Evolutionary conservation across 2,797 vertebrate genomes (phyloP).

Genomic region (Fistularia tabacaria): DNA sequence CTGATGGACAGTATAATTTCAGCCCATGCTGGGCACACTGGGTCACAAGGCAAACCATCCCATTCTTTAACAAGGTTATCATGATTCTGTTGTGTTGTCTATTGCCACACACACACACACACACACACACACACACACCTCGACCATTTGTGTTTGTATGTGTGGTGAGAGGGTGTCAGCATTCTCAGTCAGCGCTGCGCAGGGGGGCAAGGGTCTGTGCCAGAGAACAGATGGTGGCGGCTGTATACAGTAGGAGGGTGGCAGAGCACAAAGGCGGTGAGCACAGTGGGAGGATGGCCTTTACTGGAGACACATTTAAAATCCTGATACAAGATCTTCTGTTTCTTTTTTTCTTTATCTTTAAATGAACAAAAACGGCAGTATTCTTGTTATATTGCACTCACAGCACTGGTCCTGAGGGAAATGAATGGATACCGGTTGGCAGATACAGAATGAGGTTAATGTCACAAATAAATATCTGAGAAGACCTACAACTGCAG

Average conservation of each 20-base stretch:
- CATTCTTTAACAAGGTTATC: not conserved
- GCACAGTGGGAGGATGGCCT: slow-evolving; percentile 49
- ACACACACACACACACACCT: slow-evolving; percentile 14
- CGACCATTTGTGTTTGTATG: not conserved
- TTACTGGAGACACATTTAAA: slow-evolving; percentile 46
- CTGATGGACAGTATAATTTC: too few species aligned
- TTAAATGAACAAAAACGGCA: slow-evolving; percentile 34
- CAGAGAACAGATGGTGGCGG: slow-evolving; percentile 70
- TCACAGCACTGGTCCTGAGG: slow-evolving; percentile 34
- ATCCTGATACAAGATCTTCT: slow-evolving; percentile 52
- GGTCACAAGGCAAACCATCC: not conserved
- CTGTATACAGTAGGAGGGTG: slow-evolving; percentile 33
- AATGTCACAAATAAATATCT: too few species aligned
- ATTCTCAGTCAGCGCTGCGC: slow-evolving; percentile 41
- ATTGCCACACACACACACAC: not conserved
- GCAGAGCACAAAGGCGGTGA: slow-evolving; percentile 46
- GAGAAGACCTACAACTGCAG: too few species aligned
- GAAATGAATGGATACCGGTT: slow-evolving; percentile 29
- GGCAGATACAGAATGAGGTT: too few species aligned
- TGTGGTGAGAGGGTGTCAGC: slow-evolving; percentile 64
- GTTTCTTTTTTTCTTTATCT: slow-evolving; percentile 11
- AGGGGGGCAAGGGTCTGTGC: slow-evolving; percentile 40
- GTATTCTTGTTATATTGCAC: slow-evolving; percentile 48
- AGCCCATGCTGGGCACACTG: too few species aligned
- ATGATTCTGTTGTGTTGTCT: not conserved